These are phyloP conservation scores for Rhinichthys klamathensis DNA, from an alignment of 2,113 vertebrate species.

Conservation along the genomic window DNA sequence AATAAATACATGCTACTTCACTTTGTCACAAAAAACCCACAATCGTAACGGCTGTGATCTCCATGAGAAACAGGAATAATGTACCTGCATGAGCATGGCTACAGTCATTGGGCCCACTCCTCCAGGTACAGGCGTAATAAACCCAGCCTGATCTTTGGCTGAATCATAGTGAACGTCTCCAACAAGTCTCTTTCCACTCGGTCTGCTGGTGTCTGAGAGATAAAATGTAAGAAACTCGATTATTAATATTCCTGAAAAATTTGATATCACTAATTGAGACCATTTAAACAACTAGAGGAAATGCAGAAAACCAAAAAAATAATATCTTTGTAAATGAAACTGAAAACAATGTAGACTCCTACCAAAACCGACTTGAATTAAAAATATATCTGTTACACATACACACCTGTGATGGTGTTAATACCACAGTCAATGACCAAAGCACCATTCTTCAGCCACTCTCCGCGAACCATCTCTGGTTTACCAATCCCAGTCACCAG, in stretches of 20 bases:
- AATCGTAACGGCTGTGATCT: neutral
- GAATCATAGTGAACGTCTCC: constrained; percentile 88
- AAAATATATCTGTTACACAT: neutral
- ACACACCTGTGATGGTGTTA: constrained; percentile 88
- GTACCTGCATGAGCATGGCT: constrained; percentile 97
- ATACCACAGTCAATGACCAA: constrained; percentile 98
- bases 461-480: constrained; percentile 94
- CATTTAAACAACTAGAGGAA: neutral
- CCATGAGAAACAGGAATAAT: constrained; percentile 16
- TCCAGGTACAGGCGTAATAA: constrained; percentile 96
- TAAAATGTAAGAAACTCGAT: constrained; percentile 16
- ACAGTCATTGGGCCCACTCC: constrained; percentile 99
- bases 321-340: neutral
- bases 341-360: neutral
- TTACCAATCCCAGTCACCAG: constrained; percentile 92
- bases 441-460: constrained; percentile 96
- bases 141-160: constrained; percentile 87
- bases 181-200: constrained; percentile 87
- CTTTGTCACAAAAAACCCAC: neutral
- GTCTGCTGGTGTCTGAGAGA: constrained; percentile 83
- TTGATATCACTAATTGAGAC: neutral
- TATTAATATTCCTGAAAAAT: neutral
- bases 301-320: neutral
- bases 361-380: neutral
- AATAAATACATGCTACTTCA: no score